A percentile compares a stretch with the other conserved stretches of the same genome.
These are phyloP conservation scores for Cylloceria caligata DNA, from an alignment of 2,888 invertebrate genomes.

Conservation along the genomic window DNA sequence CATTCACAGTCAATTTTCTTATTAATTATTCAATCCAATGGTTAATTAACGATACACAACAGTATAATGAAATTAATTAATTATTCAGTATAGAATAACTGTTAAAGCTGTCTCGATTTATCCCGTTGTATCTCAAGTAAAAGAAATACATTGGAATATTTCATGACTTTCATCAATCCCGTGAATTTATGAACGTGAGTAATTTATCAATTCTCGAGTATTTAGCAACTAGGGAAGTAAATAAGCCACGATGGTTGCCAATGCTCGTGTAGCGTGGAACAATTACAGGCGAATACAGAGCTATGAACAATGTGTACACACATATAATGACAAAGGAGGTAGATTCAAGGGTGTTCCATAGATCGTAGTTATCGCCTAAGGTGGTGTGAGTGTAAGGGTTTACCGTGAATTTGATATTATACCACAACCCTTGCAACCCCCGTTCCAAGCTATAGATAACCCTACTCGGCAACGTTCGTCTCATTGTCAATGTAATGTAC, in stretches of 20 bases:
- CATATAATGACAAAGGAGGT: slow-evolving; percentile 20
- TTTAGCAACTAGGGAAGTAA: neutral
- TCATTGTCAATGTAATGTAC: neutral
- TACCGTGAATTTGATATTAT: slow-evolving; percentile 11
- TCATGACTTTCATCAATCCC: too few relatives aligned
- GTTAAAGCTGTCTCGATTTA: too few relatives aligned
- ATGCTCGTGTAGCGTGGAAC: neutral
- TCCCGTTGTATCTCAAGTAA: too few relatives aligned
- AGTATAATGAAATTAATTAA: too few relatives aligned
- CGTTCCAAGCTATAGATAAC: neutral
- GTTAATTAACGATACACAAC: too few relatives aligned
- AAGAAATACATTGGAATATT: too few relatives aligned
- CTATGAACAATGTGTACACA: neutral
- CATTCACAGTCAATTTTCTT: too few relatives aligned
- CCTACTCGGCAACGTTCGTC: neutral
- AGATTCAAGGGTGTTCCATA: slow-evolving; percentile 1
- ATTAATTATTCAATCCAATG: too few relatives aligned
- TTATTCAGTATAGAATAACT: too few relatives aligned
- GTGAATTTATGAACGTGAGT: neutral
- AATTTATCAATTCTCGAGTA: neutral
- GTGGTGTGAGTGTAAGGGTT: neutral
- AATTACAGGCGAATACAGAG: slow-evolving; percentile 16
- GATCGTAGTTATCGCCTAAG: neutral
- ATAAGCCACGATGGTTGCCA: slow-evolving; percentile 4
- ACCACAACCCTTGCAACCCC: neutral